These are phyloP conservation scores for Teleogryllus oceanicus DNA, from an alignment of 2,888 invertebrate species.

Conservation along the genomic window DNA sequence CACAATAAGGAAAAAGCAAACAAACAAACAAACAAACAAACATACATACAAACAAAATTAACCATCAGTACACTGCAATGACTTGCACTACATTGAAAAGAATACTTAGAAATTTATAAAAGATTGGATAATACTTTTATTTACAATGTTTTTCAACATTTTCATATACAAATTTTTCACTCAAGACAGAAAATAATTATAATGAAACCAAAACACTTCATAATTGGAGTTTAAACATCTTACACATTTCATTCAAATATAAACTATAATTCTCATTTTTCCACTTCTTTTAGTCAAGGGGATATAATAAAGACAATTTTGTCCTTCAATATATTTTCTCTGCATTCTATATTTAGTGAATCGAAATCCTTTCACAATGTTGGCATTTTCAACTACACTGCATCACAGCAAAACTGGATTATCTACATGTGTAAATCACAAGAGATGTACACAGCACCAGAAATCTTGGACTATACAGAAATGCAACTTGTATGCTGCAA, in stretches of 20 bases:
- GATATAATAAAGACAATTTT: not conserved
- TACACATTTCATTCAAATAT: conserved; percentile 11
- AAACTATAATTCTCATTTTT: not conserved
- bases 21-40: too few relatives aligned
- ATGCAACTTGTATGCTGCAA: not conserved
- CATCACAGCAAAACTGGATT: not conserved
- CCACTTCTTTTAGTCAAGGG: not conserved
- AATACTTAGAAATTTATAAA: conserved; percentile 5
- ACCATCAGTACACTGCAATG: too few relatives aligned
- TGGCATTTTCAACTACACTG: not conserved
- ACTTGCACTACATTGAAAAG: not conserved
- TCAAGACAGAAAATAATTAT: not conserved
- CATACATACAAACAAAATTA: too few relatives aligned
- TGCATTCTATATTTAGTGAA: not conserved
- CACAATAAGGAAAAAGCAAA: too few relatives aligned
- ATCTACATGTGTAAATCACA: conserved; percentile 11
- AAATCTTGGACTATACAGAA: not conserved
- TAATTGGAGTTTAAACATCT: not conserved
- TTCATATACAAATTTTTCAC: conserved; percentile 18
- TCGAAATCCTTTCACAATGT: not conserved
- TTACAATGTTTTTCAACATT: conserved; percentile 18
- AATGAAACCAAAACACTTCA: not conserved
- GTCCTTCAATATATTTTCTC: not conserved
- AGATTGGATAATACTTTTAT: conserved; percentile 18
- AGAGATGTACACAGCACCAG: not conserved